A percentile compares a stretch with the other conserved stretches of the same genome.
phyloP scores from a whole-genome alignment of 2,888 invertebrate species.

The Camponotus fellah region DNA sequence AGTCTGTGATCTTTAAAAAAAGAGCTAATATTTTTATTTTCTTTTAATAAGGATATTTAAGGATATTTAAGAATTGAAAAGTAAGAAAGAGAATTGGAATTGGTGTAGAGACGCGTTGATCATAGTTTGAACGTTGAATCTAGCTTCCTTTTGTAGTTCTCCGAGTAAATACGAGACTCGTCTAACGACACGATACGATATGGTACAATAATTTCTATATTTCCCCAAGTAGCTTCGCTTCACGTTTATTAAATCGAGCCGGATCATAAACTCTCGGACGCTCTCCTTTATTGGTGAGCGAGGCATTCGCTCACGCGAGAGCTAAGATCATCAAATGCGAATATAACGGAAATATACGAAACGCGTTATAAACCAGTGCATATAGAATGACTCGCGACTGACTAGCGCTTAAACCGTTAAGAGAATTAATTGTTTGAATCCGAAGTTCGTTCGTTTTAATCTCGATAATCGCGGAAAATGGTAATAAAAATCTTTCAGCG shows the following conservation, averaged over 20 bases:
- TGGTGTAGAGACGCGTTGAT: background rate
- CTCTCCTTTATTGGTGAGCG: conserved; percentile 57
- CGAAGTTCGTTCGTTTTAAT: background rate
- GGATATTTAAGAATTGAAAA: background rate
- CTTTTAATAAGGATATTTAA: background rate
- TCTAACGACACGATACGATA: background rate
- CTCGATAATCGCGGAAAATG: background rate
- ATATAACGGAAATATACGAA: conserved; percentile 47
- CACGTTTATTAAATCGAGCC: conserved; percentile 44
- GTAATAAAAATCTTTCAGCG: background rate
- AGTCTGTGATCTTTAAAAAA: background rate
- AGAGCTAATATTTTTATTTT: background rate
- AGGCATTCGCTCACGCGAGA: conserved; percentile 13
- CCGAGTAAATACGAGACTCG: background rate
- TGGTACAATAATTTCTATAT: conserved; percentile 36
- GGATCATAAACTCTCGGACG: conserved; percentile 41
- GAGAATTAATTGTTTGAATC: background rate
- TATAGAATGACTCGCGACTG: background rate
- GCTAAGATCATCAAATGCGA: conserved; percentile 51
- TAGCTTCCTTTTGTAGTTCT: background rate
- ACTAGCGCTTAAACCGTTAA: background rate
- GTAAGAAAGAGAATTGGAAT: background rate
- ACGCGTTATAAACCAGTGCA: conserved; percentile 24
- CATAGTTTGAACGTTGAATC: background rate
- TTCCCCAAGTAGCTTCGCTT: conserved; percentile 35